Evolutionary conservation across 1,140 invertebrate genomes (phyloP), one percentile per base, ranked within the genome.

Genomic region (Frieseomelitta varia): DNA sequence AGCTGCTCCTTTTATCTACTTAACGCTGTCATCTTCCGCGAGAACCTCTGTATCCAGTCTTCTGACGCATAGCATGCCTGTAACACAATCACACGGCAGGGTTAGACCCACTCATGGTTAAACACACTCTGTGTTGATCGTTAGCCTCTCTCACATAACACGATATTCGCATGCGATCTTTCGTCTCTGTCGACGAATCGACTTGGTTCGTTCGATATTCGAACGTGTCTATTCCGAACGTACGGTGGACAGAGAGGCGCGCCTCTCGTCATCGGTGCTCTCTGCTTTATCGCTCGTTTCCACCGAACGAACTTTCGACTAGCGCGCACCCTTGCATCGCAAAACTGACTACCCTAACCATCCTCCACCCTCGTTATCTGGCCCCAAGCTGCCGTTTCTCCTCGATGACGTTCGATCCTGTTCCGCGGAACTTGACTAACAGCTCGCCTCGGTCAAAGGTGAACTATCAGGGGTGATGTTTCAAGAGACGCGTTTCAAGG

Each of bases 21-120:
- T 91, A 92, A 90, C 91, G 82, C 87, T 92, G 90, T 93, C 92
- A 91, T 92, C 91, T 91, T 90, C 88, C 90, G 72, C 81, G 80
- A 85, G 87, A 61, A 79, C 87, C 84, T 87, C 90, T 86, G 87
- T 90, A 90, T 91, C 91, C 90, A 81, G 71, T 87, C 85, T 82
- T 87, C 87, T 88, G 79, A 74, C 81, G 82, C 89, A 88, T 87
- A 90, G 83, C 93, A 92, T 91, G 85, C 87, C 92, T 93, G 84
- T 67, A 91, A 92, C 74, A 27, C 19, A 65, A 15, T n/a, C 47
- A 76, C 39, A 47, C 39, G 39, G 39, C 30, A 1, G 30, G 2
- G 8, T 10, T 39, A 4, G 8, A 47, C 30, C 24, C 19, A 47
- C 30, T 17, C 19, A 30, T n/a, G 30, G 12, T 24, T 21, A 51